A percentile compares a stretch with the other conserved stretches of the same genome.
Conservation (phyloP, 2,113 vertebrate genomes). For the Nyctereutes procyonoides region DNA sequence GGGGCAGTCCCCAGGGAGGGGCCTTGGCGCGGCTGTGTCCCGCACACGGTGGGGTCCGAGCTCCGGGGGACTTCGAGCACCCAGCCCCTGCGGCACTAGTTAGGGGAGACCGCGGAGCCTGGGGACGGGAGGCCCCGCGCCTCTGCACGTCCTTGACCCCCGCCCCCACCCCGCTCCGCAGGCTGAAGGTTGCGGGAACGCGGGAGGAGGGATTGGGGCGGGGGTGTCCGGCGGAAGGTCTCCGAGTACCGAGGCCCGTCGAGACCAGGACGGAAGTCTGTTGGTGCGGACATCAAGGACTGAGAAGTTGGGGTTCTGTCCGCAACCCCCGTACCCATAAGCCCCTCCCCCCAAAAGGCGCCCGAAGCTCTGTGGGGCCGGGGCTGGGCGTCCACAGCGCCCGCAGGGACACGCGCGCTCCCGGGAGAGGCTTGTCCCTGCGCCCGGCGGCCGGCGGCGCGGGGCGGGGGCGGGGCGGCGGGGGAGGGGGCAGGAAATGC, state of each 20-base stretch:
- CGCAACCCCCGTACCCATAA: too few relatives aligned
- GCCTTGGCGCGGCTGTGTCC: background rate
- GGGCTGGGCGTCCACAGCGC: background rate
- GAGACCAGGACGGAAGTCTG: background rate
- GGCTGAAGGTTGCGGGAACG: background rate
- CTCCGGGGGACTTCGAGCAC: rapidly evolving
- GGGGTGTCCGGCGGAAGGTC: background rate
- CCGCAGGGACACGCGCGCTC: background rate
- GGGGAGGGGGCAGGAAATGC: conserved; percentile 71
- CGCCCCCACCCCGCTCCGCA: background rate
- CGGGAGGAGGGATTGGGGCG: too few relatives aligned
- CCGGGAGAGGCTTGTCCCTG: conserved; percentile 61
- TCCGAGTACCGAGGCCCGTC: too few relatives aligned
- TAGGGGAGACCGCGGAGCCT: background rate
- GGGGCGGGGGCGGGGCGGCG: conserved; percentile 52
- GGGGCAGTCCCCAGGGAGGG: background rate
- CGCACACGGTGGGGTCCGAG: background rate
- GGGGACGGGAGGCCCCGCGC: background rate
- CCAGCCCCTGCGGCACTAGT: background rate
- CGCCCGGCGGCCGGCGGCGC: conserved; percentile 67
- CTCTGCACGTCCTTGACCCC: background rate
- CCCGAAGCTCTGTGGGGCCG: background rate
- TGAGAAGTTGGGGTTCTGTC: background rate
- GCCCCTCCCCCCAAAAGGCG: conserved; percentile 54
- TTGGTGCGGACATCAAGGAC: background rate